These are phyloP conservation scores for rabbit (Oryctolagus cuniculus) DNA, from an alignment of 2,113 vertebrate species.

Conservation along the genomic window DNA sequence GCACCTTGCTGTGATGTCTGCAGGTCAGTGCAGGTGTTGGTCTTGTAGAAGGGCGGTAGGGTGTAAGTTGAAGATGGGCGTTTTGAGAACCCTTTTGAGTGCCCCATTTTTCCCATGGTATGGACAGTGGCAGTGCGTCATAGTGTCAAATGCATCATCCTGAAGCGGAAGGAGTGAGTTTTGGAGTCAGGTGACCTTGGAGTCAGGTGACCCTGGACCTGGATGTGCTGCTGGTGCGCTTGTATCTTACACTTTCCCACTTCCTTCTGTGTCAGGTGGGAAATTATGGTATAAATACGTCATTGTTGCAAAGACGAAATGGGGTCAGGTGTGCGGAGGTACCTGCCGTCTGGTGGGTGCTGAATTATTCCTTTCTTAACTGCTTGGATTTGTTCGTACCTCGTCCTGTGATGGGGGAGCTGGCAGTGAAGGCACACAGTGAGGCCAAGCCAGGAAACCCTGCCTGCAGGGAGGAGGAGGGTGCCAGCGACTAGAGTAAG, in stretches of 20 bases:
- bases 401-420: neutral
- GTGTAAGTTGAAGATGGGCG: neutral
- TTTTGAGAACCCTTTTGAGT: neutral
- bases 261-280: slow-evolving; percentile 44
- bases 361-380: neutral
- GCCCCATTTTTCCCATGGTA: neutral
- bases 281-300: neutral
- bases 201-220: neutral
- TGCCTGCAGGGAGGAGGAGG: neutral
- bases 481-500: rapidly evolving
- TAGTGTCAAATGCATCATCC: neutral
- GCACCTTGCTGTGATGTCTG: neutral
- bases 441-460: neutral
- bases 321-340: neutral
- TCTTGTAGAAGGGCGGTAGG: neutral
- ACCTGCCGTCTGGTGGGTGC: neutral
- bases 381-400: neutral
- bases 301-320: neutral
- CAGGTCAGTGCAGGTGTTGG: neutral
- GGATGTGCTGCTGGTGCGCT: neutral
- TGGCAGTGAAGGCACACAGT: neutral
- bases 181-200: neutral
- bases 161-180: neutral
- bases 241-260: neutral
- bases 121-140: neutral